Evolutionary conservation across 2,113 vertebrate species (phyloP), one percentile per base, ranked within the genome.

Genomic region (Halcyon malimbica): DNA sequence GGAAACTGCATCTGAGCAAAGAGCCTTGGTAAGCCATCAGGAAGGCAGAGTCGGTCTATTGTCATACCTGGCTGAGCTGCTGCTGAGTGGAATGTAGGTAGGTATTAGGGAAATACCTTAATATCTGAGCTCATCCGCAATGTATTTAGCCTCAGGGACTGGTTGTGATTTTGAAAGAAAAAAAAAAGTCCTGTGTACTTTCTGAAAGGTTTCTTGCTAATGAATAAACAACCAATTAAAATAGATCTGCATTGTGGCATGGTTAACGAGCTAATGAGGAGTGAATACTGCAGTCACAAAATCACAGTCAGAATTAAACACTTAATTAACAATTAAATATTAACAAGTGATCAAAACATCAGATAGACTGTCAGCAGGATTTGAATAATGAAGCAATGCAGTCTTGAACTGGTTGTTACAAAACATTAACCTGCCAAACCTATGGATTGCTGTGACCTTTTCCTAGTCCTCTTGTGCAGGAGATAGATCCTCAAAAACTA

Each of bases 291-390:
- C 53, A 89, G n/a, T 44, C 84, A 68, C 37, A 26, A 94, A 89
- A 82, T 53, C 44, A 51, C 16, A 71, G 77, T 57, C 70, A 77
- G 57, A 83, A 75, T 79, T 60, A 85, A 87, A 88, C 31, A 63
- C 33, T 69, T 50, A 48, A 91, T 91, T 91, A 91, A 83, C 78
- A 94, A 92, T 56, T 89, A 94, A 89, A 90, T 85, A 94, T 91
- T 87, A 93, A 91, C 78, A 88, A 73, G 33, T 65, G 90, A 94
- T 91, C 74, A 83, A 96, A 96, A 87, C 53, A 91, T 50, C 89
- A 87, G 53, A 64, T 69, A 73, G 74, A n/a, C 39, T 82, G 84
- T 87, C 67, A 88, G 67, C 53, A 84, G 50, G 81, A 74, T 90
- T 62, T 94, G 57, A 90, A 76, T 83, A 90, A 85, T 87, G 84